Evolutionary conservation across 2,888 invertebrate genomes (phyloP), one percentile per base, ranked within the genome.

Genomic region (Adelphocoris suturalis): DNA sequence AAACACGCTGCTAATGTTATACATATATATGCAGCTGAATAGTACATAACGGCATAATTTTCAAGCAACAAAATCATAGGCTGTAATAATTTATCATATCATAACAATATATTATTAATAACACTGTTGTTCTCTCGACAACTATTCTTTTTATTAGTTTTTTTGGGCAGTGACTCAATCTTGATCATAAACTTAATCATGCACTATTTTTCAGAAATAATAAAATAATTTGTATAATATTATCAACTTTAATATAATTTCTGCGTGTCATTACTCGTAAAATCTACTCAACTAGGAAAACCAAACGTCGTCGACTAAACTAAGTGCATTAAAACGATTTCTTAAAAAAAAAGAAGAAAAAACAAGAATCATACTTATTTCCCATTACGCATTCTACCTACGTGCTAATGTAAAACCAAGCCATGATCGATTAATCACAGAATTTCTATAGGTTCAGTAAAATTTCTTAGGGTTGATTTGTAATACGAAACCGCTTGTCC

Each of bases 131-230:
- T 68, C 68, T 27, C 78, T 78, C 78, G 28, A 78, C 47, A 78
- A 78, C 47, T 52, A 52, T 11, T 5, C 3, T 52, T 52, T 52
- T 52, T 52, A 14, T 52, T 14, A 2, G 19, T 13, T 48, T 27
- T 28, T 57, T 55, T 85, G 37, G 85, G 85, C 85, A 85, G 85
- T 85, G 85, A 85, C 85, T 57, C 28, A 61, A 52, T 82, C 82
- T 19, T 78, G 78, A 78, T 78, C 78, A 46, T 27, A 12, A 78
- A 16, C 46, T 27, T 19, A n/a, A n/a, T 52, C 68, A 23, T 12
- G 23, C 27, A 9, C 57, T 57, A 57, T n/a, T 57, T 9, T 27
- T 68, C 68, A 19, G 68, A 68, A 68, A 68, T 27, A 68, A 68
- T 27, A 19, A 37, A 68, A 23, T 52, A 52, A 37, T 37, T 52